Evolutionary conservation across 1,140 invertebrate genomes (phyloP).

Genomic region (Archegozetes longisetosus): DNA sequence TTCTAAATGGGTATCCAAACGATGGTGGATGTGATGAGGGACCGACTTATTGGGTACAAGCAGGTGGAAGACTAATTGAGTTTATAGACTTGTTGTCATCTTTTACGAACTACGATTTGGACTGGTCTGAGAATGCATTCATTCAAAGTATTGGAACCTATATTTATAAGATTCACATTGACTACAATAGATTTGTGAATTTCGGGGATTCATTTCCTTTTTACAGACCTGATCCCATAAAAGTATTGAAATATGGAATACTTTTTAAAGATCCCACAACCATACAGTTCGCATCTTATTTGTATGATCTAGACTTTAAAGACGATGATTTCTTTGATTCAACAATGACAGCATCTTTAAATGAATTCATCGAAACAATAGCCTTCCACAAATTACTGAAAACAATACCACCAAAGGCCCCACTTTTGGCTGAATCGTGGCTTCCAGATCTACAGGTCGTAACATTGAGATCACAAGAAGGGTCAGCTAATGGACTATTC

Average conservation of each 20-base stretch:
- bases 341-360: neutral
- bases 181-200: neutral
- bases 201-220: neutral
- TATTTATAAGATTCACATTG: neutral
- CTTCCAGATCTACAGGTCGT: neutral
- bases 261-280: neutral
- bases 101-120: neutral
- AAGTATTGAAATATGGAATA: neutral
- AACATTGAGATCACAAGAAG: neutral
- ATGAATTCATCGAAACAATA: neutral
- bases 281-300: neutral
- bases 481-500: neutral
- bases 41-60: neutral
- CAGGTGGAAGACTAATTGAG: constrained; percentile 10
- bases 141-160: neutral
- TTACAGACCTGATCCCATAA: neutral
- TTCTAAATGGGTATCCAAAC: constrained; percentile 9
- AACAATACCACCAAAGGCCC: neutral
- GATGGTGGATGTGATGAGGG: constrained; percentile 12
- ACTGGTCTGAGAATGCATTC: neutral
- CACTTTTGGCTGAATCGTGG: neutral
- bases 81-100: neutral
- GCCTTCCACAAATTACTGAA: neutral
- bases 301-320: neutral
- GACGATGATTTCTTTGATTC: neutral